Percentiles rank a stretch among this genome's conserved stretches.
phyloP scores from a whole-genome alignment of 1,140 invertebrate genomes.

The Hylaeus anthracinus region DNA sequence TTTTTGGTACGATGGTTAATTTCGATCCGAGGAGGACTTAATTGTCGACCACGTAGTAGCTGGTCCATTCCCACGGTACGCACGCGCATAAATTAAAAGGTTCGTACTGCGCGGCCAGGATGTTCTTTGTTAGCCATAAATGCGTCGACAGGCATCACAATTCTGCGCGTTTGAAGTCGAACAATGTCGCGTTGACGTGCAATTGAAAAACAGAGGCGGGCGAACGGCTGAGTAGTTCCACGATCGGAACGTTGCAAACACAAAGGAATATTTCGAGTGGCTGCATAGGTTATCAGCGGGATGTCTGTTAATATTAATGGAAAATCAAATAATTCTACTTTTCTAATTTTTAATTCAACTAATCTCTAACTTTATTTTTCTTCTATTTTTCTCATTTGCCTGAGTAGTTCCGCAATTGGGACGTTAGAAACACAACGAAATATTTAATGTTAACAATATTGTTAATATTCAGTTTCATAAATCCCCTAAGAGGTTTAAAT shows the following conservation, averaged over 20 bases:
- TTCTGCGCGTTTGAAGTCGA: slow-evolving; percentile 20
- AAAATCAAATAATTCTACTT: too few relatives aligned
- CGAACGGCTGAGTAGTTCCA: neutral
- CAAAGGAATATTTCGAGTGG: too few relatives aligned
- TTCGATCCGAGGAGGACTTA: slow-evolving; percentile 24
- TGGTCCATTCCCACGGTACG: neutral
- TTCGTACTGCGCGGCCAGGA: slow-evolving; percentile 31
- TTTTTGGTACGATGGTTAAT: neutral
- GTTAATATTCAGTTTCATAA: too few relatives aligned
- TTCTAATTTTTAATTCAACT: too few relatives aligned
- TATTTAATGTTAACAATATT: too few relatives aligned
- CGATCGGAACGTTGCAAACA: neutral
- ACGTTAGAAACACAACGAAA: too few relatives aligned
- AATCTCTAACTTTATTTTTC: too few relatives aligned
- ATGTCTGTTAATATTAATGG: too few relatives aligned
- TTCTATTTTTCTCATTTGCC: too few relatives aligned
- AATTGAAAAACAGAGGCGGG: neutral
- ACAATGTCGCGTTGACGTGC: neutral
- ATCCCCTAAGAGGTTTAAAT: too few relatives aligned
- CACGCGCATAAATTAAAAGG: slow-evolving; percentile 48
- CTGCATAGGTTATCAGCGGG: too few relatives aligned
- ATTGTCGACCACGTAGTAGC: neutral
- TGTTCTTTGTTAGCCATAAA: slow-evolving; percentile 60
- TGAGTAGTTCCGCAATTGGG: too few relatives aligned
- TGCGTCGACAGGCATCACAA: slow-evolving; percentile 10